A percentile compares a stretch with the other conserved stretches of the same genome.
These are phyloP conservation scores for Sebastiscus albofasciatus DNA, from an alignment of 2,797 vertebrate genomes.

Conservation along the genomic window DNA sequence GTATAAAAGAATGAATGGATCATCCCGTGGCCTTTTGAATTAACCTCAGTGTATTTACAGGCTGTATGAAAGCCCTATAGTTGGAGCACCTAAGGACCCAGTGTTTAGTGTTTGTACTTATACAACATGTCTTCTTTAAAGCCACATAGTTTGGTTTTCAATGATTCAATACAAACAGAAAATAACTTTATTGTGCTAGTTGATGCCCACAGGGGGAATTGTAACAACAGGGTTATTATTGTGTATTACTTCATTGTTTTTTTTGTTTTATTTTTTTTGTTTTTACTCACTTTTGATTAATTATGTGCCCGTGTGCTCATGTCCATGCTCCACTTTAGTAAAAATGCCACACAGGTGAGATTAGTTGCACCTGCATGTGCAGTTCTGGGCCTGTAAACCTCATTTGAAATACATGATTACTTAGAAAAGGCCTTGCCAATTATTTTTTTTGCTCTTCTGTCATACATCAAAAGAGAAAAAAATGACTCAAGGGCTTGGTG, in stretches of 20 bases:
- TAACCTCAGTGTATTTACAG: neutral
- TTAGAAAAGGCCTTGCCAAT: neutral
- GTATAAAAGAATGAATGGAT: neutral
- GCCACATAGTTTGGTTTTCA: neutral
- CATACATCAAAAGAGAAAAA: neutral
- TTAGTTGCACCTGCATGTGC: constrained; percentile 35
- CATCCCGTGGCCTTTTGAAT: neutral
- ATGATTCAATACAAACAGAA: neutral
- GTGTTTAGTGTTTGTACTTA: neutral
- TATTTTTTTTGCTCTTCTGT: neutral
- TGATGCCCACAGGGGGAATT: neutral
- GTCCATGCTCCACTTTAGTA: constrained; percentile 23
- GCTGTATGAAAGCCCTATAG: neutral
- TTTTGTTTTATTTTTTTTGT: neutral
- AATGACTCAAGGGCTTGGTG: neutral
- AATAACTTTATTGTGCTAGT: neutral
- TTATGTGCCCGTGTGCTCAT: neutral
- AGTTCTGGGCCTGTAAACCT: neutral
- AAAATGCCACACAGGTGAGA: constrained; percentile 21
- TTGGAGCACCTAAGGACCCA: too few relatives aligned
- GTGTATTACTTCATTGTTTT: neutral
- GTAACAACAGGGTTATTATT: constrained; percentile 2
- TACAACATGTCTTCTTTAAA: neutral
- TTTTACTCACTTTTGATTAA: constrained; percentile 20
- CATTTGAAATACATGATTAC: constrained; percentile 2